Percentiles rank a stretch among this genome's conserved stretches.
Conservation (phyloP, 1,140 invertebrate genomes). For the Diachasma alloeum region DNA sequence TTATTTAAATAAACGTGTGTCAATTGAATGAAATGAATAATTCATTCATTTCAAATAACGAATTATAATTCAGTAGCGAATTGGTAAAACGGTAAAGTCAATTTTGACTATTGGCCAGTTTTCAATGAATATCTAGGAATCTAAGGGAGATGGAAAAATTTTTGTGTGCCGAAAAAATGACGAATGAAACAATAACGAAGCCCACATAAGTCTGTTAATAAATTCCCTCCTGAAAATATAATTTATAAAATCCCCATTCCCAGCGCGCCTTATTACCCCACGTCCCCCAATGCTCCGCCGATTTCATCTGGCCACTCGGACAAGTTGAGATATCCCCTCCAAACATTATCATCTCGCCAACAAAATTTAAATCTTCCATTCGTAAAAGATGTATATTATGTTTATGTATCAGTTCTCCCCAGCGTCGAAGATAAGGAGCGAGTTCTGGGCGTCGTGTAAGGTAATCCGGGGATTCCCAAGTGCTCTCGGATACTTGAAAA, state of each 20-base stretch:
- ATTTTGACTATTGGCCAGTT: too few relatives aligned
- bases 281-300: too few relatives aligned
- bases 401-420: background rate
- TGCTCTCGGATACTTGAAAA: conserved; percentile 15
- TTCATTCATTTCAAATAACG: too few relatives aligned
- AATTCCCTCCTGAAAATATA: background rate
- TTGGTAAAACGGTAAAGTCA: too few relatives aligned
- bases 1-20: too few relatives aligned
- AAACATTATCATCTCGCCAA: background rate
- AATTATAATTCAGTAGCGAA: too few relatives aligned
- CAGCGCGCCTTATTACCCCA: background rate
- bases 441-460: background rate
- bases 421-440: background rate
- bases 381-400: background rate
- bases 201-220: background rate
- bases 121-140: too few relatives aligned
- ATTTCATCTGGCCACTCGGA: too few relatives aligned
- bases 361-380: background rate
- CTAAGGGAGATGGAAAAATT: too few relatives aligned
- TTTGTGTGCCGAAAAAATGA: too few relatives aligned
- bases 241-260: background rate
- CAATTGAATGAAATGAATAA: too few relatives aligned
- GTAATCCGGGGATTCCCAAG: conserved; percentile 2
- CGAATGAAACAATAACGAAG: background rate
- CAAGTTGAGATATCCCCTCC: background rate